Conservation (phyloP, 2,113 vertebrate species). For the Chrysochloris asiatica region DNA sequence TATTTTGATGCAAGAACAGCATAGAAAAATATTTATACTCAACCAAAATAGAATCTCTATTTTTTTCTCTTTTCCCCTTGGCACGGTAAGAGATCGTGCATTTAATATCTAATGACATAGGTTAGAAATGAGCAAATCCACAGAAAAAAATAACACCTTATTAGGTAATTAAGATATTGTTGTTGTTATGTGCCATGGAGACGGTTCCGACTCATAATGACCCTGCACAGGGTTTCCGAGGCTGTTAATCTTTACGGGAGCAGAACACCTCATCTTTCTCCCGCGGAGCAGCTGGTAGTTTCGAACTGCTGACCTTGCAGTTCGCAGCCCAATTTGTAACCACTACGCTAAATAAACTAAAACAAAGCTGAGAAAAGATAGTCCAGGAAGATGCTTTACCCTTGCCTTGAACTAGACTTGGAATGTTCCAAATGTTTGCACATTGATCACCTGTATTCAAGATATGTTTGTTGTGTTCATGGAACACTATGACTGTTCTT, state of each 20-base stretch:
- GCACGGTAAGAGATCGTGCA: neutral
- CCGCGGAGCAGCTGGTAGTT: no score
- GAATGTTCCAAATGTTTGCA: neutral
- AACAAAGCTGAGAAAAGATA: neutral
- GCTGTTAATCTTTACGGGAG: no score
- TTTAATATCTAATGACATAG: conserved; percentile 59
- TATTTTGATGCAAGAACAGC: neutral
- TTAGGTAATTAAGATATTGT: neutral
- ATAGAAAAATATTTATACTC: neutral
- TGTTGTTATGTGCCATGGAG: no score
- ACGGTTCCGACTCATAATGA: no score
- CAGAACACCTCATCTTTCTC: no score
- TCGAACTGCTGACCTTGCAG: no score
- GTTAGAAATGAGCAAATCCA: conserved; percentile 31
- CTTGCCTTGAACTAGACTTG: conserved; percentile 11
- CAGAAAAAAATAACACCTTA: neutral
- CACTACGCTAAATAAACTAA: conserved; percentile 24
- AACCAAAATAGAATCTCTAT: conserved; percentile 39
- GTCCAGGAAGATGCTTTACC: no score
- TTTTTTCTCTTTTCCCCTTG: conserved; percentile 6
- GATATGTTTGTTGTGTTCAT: neutral
- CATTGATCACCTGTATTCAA: neutral
- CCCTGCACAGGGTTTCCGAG: no score
- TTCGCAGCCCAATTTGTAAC: no score
- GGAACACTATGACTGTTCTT: neutral